Conservation (phyloP, 2,888 invertebrate genomes). For the Chesias legatella region DNA sequence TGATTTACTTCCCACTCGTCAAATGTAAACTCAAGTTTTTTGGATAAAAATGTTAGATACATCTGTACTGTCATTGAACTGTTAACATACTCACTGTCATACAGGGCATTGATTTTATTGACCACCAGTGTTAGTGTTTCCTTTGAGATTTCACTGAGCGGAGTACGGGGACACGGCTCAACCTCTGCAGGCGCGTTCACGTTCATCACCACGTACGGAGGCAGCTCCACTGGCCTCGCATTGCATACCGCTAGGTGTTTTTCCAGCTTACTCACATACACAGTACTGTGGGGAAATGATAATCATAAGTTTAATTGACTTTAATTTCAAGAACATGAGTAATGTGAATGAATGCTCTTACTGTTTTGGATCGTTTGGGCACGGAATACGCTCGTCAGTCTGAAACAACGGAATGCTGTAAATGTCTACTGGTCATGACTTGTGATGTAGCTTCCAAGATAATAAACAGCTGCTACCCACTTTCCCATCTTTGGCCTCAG, state of each 20-base stretch:
- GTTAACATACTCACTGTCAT: slow-evolving; percentile 67
- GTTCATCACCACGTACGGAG: slow-evolving; percentile 80
- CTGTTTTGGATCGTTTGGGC: slow-evolving; percentile 88
- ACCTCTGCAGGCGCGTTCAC: slow-evolving; percentile 47
- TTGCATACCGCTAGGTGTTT: slow-evolving; percentile 88
- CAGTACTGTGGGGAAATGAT: slow-evolving; percentile 76
- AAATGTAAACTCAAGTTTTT: too few species aligned
- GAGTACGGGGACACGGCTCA: slow-evolving; percentile 38
- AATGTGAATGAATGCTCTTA: slow-evolving; percentile 74
- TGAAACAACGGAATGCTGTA: slow-evolving; percentile 35
- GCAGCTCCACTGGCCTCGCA: slow-evolving; percentile 75
- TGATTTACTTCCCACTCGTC: too few species aligned
- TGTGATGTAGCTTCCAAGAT: too few species aligned
- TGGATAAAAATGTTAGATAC: too few species aligned
- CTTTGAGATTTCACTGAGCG: slow-evolving; percentile 51
- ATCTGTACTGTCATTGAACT: too few species aligned
- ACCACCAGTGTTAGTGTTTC: slow-evolving; percentile 49
- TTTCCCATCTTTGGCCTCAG: slow-evolving; percentile 41
- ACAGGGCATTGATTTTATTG: slow-evolving; percentile 61
- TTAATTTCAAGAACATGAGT: background rate
- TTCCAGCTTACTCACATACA: slow-evolving; percentile 83
- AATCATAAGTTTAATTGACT: background rate
- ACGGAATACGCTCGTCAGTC: slow-evolving; percentile 80
- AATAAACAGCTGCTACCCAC: slow-evolving; percentile 31
- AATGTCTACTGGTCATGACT: too few species aligned